Base-by-base conservation (phyloP, 2,888 invertebrate species). In the Blomia tropicalis region DNA sequence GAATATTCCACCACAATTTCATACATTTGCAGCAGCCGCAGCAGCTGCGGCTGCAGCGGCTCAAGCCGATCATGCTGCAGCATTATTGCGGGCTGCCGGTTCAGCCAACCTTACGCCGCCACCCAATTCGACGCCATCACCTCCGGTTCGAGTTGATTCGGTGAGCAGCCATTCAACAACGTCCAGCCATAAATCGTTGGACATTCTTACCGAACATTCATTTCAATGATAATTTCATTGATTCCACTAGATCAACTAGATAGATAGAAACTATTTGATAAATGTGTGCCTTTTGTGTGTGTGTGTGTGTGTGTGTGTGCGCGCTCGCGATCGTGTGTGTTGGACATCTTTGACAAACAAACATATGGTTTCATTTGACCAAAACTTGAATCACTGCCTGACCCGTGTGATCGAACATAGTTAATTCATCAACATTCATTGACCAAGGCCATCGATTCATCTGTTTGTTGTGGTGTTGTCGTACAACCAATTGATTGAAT, bases 161-260 rank as follows among this genome's bases (percentile, higher is more conserved):
- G 67, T 65, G 14, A 67, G 67, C 54, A 68, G 68, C 63, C 66
- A 67, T 36, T n/a, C n/a, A n/a, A n/a, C n/a, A n/a, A 63, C 66
- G 14, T 68, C 68, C 7, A 63, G 66, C 53, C n/a, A n/a, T n/a
- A 66, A 67, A 63, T 68, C 68, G 56, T 60, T 68, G 30, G 67
- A 68, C 60, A 66, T 68, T 25, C 65, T 68, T 19, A 64, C 66
- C 31, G 68, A 68, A 25, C 51, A 19, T 11, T 47, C 51, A 22
- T 47, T 47, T 19, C 51, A 47, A 47, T 47, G n/a, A n/a, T n/a
- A 14, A 11, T 47, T 7, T 47, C 22, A 47, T 25, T 11, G 51
- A 7, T 19, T 14, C n/a, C n/a, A 14, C 51, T 47, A 7, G 27
- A 25, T 47, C 7, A n/a, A 47, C n/a, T 47, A 14, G 7, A 11